Base-by-base conservation (phyloP, 2,797 vertebrate species). In the Squalus acanthias region DNA sequence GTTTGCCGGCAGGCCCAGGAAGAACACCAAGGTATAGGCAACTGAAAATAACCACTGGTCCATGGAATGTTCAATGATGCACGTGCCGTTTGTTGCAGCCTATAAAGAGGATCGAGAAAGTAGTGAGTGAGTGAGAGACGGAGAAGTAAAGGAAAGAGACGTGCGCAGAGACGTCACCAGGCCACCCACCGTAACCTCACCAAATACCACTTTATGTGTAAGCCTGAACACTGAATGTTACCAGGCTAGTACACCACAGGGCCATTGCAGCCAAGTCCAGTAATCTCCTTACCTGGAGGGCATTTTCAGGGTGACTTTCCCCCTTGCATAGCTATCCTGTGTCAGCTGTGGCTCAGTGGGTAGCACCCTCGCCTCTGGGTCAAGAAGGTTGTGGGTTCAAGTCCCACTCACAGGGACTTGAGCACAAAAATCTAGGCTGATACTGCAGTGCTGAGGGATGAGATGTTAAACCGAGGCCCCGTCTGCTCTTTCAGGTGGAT, bases 1-100 rank as follows among this genome's bases (percentile, higher is more conserved):
- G 60, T 99, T 99, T 96, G 97, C 97, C 0, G 99, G 99, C 96
- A 99, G 96, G 72, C 98, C 98, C 33, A 98, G 96, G 26, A 98
- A 33, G 39, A 99, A 97, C 96, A 99, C 97, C 26, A 95, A 57
- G 67, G 98, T 96, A 96, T 99, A 98, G 96, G 98, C 97, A 79
- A 97, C 92, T 3, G 98, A 96, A 97, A 99, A 98, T 0, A 97
- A 29, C 76, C 96, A 98, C 69, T 97, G 96, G 65, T 97, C 97
- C 20, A 97, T 0, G 4, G 96, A 91, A 0, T 98, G 98, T 29
- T 97, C 69, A 0, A 96, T 88, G n/a, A 96, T 96, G 96, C 98
- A 99, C 0, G 85, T 95, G 17, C 85, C 33, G 82, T 13, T 39
- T 3, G 6, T 33, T n/a, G 74, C 26, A 7, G 29, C 33, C 82